Conservation (phyloP, 2,797 vertebrate genomes). For the Micrastur ruficollis region DNA sequence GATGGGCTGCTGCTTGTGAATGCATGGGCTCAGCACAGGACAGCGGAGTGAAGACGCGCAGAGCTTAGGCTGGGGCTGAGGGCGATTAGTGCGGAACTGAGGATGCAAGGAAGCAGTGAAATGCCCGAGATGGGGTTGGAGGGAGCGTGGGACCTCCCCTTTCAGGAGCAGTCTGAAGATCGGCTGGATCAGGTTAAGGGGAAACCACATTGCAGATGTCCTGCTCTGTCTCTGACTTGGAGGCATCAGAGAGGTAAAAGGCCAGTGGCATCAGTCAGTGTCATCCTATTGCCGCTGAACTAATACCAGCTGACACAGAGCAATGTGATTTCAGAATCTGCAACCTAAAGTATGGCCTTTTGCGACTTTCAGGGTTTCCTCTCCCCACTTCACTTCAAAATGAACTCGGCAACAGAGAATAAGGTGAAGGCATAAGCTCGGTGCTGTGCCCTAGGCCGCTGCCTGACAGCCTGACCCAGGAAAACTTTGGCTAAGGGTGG, state of each 20-base stretch:
- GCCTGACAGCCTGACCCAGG: not conserved
- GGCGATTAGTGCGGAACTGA: not conserved
- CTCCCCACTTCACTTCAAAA: not conserved
- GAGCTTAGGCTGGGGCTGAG: not conserved
- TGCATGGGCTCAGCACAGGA: accelerated
- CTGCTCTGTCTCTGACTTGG: not conserved
- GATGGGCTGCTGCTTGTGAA: accelerated
- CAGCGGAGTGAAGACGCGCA: accelerated
- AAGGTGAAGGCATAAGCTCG: not conserved
- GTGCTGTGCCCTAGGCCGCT: not conserved
- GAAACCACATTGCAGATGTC: not conserved
- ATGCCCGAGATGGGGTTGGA: not conserved
- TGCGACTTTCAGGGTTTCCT: not conserved
- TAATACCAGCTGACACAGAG: not conserved
- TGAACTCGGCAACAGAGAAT: not conserved
- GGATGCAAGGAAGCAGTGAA: not conserved
- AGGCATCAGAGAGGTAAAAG: not conserved
- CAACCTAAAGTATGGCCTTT: not conserved
- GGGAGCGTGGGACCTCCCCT: not conserved
- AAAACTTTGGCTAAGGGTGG: not conserved
- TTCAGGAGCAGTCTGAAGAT: not conserved
- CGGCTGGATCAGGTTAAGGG: not conserved
- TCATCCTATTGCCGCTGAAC: not conserved
- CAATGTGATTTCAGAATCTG: not conserved
- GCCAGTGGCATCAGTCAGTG: not conserved